Percentiles rank a stretch among this genome's conserved stretches.
Evolutionary conservation across 2,797 vertebrate species (phyloP).

Genomic region (Synaphobranchus kaupii): DNA sequence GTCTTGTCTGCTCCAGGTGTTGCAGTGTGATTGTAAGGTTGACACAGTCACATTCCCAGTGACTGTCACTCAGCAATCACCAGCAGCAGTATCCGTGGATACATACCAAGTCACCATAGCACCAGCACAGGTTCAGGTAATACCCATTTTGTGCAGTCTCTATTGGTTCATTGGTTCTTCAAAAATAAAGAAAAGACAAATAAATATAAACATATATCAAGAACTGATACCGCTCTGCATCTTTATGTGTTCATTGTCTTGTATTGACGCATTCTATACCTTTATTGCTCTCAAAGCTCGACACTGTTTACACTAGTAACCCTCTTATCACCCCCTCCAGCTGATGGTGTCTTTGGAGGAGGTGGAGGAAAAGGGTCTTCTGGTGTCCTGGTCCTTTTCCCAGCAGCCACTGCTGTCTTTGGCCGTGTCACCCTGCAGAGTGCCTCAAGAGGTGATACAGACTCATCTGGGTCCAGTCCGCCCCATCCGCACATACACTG

Average conservation of each 20-base stretch:
- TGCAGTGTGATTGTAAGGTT: conserved; percentile 82
- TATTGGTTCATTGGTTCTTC: neutral
- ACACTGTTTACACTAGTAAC: neutral
- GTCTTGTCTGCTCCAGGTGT: conserved; percentile 71
- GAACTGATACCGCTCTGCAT: neutral
- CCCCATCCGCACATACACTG: neutral
- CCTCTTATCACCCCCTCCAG: conserved; percentile 63
- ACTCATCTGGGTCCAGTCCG: neutral
- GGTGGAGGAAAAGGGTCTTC: conserved; percentile 81
- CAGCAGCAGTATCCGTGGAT: conserved; percentile 88
- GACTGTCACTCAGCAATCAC: conserved; percentile 93
- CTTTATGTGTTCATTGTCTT: neutral
- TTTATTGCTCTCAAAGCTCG: neutral
- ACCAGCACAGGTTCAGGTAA: conserved; percentile 85
- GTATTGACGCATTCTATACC: neutral
- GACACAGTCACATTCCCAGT: conserved; percentile 86
- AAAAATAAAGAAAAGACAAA: neutral
- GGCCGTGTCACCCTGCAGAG: conserved; percentile 73
- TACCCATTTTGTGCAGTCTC: conserved; percentile 1
- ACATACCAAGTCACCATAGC: conserved; percentile 87
- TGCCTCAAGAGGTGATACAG: conserved; percentile 74
- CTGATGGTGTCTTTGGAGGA: conserved; percentile 88
- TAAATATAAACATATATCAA: neutral
- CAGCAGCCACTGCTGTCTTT: conserved; percentile 80
- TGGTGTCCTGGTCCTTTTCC: conserved; percentile 90